Evolutionary conservation across 92 coral and sea anemone genomes (phyloP), one percentile per base, ranked within the genome.

Genomic region (Chrysogorgia sp.): DNA sequence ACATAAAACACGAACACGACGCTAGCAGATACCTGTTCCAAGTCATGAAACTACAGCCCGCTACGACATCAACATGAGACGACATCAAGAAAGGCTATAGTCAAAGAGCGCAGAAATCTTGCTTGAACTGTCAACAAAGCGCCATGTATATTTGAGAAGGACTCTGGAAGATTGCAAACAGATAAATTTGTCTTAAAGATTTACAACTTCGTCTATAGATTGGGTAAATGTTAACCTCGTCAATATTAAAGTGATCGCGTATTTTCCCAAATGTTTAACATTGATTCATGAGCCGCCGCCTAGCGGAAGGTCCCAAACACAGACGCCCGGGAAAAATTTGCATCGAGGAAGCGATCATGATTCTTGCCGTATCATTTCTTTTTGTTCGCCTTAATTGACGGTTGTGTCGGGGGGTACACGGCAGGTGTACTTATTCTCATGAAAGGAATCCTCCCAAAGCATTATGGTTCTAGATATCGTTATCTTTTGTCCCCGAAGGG

Each of bases 341-440:
- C 72, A n/a, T 34, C 10, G 48, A 34, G 41, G 48, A 40, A 13
- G n/a, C 17, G 48, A 69, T 59, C 76, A 26, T 48, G 76, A 69
- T 69, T 69, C n/a, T 5, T 2, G 53, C 48, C 60, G 55, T 69
- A 58, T 22, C 58, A 26, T n/a, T 67, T 10, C 40, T 45, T 45
- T 45, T 48, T 48, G 60, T 48, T 7, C 60, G 14, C 17, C 58
- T 30, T 69, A 69, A 69, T 69, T 49, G 76, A 26, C 79, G 79
- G n/a, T 72, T 72, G 32, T 31, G 79, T 72, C 24, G 26, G 33
- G 3, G 34, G 31, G 24, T 7, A 58, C 52, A 12, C 79, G 4
- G 79, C 79, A 69, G 76, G 76, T 69, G 76, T 26, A 5, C 79
- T 53, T 20, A 50, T 72, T 72, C 79, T 13, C 79, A 72, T 34